Evolutionary conservation across 2,113 vertebrate species (phyloP).

Genomic region (Pavo muticus): DNA sequence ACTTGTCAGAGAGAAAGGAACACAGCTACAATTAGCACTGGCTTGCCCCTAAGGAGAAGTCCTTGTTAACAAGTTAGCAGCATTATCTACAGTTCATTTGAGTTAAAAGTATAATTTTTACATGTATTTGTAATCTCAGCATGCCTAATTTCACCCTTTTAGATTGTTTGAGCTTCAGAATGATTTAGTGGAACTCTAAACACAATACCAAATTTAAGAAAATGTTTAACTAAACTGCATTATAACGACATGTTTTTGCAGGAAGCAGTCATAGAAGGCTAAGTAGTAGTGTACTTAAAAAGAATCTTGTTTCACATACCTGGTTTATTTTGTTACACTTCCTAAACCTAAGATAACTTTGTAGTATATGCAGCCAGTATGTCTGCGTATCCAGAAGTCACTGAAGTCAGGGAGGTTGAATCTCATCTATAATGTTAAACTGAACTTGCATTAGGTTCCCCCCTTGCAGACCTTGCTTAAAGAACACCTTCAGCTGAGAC

Average conservation of each 20-base stretch:
- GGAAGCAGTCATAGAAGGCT: neutral
- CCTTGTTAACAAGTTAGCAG: neutral
- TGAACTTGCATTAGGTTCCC: neutral
- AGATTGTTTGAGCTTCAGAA: neutral
- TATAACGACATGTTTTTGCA: neutral
- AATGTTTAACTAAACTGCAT: neutral
- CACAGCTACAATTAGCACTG: neutral
- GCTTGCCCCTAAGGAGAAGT: neutral
- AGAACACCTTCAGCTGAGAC: neutral
- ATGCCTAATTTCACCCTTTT: neutral
- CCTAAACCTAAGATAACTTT: neutral
- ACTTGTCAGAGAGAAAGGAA: neutral
- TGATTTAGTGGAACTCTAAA: neutral
- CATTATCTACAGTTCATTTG: neutral
- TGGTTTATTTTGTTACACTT: neutral
- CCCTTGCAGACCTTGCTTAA: neutral
- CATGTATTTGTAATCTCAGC: neutral
- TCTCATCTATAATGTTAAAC: neutral
- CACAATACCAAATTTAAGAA: neutral
- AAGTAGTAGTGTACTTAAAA: neutral
- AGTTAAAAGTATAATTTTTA: neutral
- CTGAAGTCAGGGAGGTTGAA: neutral
- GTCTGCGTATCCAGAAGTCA: neutral
- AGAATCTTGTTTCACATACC: neutral
- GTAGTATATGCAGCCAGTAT: rapidly evolving